Base-by-base conservation (phyloP, 2,888 invertebrate genomes). In the Argyra leucocephala region DNA sequence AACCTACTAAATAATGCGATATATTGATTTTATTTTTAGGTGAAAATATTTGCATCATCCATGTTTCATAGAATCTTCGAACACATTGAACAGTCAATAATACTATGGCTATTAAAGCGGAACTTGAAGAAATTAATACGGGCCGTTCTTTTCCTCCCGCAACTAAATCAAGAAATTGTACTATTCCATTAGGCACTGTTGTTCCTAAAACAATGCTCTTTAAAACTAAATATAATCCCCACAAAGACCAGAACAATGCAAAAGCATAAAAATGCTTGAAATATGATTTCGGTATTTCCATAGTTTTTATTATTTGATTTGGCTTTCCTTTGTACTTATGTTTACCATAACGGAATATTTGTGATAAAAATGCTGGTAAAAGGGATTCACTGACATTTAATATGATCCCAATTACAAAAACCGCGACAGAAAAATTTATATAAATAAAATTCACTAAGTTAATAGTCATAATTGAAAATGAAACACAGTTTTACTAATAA, bases 221-320 rank as follows among this genome's bases (percentile, higher is more conserved):
- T 3, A 71, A 59, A 1, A 73, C 64, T 0, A 78, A 60, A 60
- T 69, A 72, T 0, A 76, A 67, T 3, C 74, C 74, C 63, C 74
- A 48, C 21, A 73, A 74, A 64, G 86, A 84, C 71, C 85, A 81
- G 26, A 86, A 69, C 1, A 85, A 80, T 0, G 91, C 87, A 73
- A 88, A 87, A 7, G 86, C 74, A 75, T 93, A 93, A 74, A 92
- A 93, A 78, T 93, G 93, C 71, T 81, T 83, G 73, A 91, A 93
- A 83, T 87, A 90, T 61, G 87, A 82, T 78, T 92, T 93, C 0
- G 91, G 91, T 61, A 91, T 82, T 76, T 91, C 88, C 22, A 86
- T 26, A 23, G 75, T 72, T 58, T 73, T 75, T 1, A 83, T 71
- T 1, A 81, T 59, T 0, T 72, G 70, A 70, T 79, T 74, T n/a